A percentile compares a stretch with the other conserved stretches of the same genome.
These are phyloP conservation scores for Nezara viridula DNA, from an alignment of 2,888 invertebrate species.

Conservation along the genomic window DNA sequence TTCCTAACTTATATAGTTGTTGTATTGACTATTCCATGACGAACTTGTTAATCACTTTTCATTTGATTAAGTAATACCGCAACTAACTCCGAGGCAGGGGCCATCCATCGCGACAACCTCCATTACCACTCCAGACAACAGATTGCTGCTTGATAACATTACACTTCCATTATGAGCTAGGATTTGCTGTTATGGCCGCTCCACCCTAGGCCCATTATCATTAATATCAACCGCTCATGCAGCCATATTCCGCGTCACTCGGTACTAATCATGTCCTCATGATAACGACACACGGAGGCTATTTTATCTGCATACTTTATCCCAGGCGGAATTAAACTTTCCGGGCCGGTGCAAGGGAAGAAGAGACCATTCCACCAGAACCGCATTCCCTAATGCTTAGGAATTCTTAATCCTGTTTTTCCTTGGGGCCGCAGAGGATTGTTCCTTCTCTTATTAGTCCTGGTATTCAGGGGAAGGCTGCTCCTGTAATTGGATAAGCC, in stretches of 20 bases:
- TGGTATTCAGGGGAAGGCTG: background rate
- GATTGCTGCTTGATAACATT: conserved; percentile 25
- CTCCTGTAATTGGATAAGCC: conserved; percentile 22
- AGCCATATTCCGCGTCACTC: background rate
- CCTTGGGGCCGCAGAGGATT: background rate
- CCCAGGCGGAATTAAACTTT: conserved; percentile 3
- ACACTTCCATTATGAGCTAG: conserved; percentile 29
- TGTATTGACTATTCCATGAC: background rate
- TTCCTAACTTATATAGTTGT: too few relatives aligned
- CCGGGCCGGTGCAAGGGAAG: background rate
- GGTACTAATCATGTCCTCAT: background rate
- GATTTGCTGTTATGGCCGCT: background rate
- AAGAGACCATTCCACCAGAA: background rate
- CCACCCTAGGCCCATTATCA: background rate
- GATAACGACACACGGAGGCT: background rate
- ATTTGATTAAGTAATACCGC: background rate
- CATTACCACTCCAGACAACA: conserved; percentile 20
- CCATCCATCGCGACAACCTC: background rate
- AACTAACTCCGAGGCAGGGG: background rate
- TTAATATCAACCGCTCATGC: conserved; percentile 7
- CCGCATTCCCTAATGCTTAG: conserved; percentile 29
- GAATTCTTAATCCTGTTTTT: conserved; percentile 37
- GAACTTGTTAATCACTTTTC: background rate
- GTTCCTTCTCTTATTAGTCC: conserved; percentile 33
- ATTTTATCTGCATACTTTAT: conserved; percentile 4